Percentiles rank a stretch among this genome's conserved stretches.
These are phyloP conservation scores for Thymallus thymallus DNA, from an alignment of 2,113 vertebrate genomes.

Conservation along the genomic window DNA sequence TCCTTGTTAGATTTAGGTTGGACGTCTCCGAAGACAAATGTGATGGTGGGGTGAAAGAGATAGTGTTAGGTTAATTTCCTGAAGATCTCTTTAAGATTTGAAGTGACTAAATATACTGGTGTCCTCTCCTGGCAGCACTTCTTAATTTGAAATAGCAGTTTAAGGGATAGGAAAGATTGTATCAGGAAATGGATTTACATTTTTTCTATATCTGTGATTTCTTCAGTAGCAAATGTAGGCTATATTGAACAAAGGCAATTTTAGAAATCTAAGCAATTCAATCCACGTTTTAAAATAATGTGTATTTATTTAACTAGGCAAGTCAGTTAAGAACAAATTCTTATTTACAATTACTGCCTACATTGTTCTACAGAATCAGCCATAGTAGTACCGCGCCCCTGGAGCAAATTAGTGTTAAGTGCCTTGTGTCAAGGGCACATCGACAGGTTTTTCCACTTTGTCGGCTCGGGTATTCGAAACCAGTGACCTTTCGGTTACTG, in stretches of 20 bases:
- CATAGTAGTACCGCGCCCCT: too few relatives aligned
- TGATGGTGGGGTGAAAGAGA: conserved; percentile 35
- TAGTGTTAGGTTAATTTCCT: conserved; percentile 46
- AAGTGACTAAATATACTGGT: conserved; percentile 26
- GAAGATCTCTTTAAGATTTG: conserved; percentile 23
- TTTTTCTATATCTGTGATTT: background rate
- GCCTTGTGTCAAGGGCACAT: too few relatives aligned
- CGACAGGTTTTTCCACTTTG: too few relatives aligned
- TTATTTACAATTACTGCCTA: too few relatives aligned
- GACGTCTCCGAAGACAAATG: conserved; percentile 35
- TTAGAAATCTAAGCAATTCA: background rate
- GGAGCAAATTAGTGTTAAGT: too few relatives aligned
- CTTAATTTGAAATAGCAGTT: conserved; percentile 19
- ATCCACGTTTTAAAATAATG: too few relatives aligned
- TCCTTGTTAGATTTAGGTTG: conserved; percentile 44
- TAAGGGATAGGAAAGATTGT: conserved; percentile 17
- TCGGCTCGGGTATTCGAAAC: too few relatives aligned
- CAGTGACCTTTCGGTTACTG: too few relatives aligned
- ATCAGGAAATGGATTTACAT: too few relatives aligned
- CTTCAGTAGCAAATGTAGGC: background rate
- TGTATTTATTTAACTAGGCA: too few relatives aligned
- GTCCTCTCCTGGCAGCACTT: background rate
- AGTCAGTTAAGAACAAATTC: too few relatives aligned
- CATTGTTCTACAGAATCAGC: too few relatives aligned
- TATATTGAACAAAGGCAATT: background rate